Conservation (phyloP, 92 coral and sea anemone species). For the Epizoanthus scotinus region DNA sequence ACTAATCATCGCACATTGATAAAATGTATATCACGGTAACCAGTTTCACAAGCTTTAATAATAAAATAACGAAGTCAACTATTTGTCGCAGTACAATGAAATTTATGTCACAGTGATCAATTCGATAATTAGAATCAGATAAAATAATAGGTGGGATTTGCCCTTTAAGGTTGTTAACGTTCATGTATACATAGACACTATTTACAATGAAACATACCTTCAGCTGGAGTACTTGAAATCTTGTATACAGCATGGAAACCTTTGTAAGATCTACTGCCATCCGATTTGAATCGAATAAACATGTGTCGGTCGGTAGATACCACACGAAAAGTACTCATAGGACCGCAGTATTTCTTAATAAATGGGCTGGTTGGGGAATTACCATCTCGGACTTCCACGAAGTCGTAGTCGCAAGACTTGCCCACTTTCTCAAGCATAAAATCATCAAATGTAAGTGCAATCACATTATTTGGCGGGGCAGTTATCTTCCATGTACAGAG, state of each 20-base stretch:
- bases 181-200: too few species aligned
- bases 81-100: too few species aligned
- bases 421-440: too few species aligned
- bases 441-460: background rate
- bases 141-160: too few species aligned
- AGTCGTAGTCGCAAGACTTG: background rate
- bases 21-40: too few species aligned
- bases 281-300: constrained; percentile 16
- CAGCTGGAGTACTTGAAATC: background rate
- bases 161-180: too few species aligned
- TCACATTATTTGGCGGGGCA: background rate
- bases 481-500: constrained; percentile 6
- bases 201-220: too few species aligned
- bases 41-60: too few species aligned
- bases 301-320: background rate
- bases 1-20: too few species aligned
- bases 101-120: too few species aligned
- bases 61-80: too few species aligned
- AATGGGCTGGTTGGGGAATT: constrained; percentile 1
- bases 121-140: too few species aligned
- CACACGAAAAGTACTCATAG: background rate
- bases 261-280: background rate
- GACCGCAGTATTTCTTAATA: background rate
- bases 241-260: background rate
- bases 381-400: constrained; percentile 18